Evolutionary conservation across 2,888 invertebrate genomes (phyloP), one percentile per base, ranked within the genome.

Genomic region (Tuta absoluta): DNA sequence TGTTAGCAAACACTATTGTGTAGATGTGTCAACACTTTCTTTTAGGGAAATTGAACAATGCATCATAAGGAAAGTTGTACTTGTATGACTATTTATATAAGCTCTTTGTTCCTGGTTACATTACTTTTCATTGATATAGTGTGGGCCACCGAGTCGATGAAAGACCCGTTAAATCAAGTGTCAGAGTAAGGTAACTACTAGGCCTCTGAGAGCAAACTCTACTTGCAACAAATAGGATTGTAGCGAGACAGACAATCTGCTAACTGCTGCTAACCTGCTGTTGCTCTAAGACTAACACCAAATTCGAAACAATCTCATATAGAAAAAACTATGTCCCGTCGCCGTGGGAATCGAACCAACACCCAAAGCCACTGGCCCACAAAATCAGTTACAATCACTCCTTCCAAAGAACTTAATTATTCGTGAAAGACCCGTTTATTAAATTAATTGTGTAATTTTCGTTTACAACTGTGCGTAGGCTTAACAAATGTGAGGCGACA

Each of bases 371-470:
- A 8, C 8, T 33, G 33, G 33, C 4, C 33, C 33, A 33, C 33
- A 33, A 33, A 33, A 10, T 1, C 7, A 33, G 56, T 24, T 56
- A 56, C 56, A 56, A 56, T 33, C 24, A 33, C 17, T 17, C 8
- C 4, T 3, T 33, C 1, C 37, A 49, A 28, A 62, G 45, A 51
- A 21, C 49, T 60, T 64, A 51, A 59, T 63, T 49, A 63, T 63
- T 69, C 66, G 68, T 70, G 70, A 74, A 68, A 71, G 70, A 72
- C 70, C 59, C 69, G 62, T 48, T 67, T 64, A 72, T 71, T 68
- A 72, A 68, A 71, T 75, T 68, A 71, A 79, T 80, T 80, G 73
- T 72, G 75, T 72, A 81, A 82, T 78, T 75, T 66, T 73, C 63
- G 71, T 72, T 21, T 68, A 71, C 72, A 72, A 8, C 68, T 67